Evolutionary conservation across 2,113 vertebrate genomes (phyloP).

Genomic region (Hepsetus odoe): DNA sequence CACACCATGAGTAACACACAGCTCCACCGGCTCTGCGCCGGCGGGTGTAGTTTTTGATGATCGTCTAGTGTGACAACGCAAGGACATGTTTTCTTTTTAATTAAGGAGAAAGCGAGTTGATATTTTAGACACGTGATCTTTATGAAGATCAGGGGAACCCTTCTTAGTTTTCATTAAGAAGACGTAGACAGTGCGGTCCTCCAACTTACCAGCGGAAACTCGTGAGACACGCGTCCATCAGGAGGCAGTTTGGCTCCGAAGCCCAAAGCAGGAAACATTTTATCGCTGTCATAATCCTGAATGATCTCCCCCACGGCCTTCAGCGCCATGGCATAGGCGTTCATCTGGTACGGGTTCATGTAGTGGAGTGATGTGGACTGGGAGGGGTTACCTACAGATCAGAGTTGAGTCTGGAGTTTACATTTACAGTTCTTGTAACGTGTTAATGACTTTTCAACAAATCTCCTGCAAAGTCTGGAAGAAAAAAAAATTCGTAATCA

Average conservation of each 20-base stretch:
- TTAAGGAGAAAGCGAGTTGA: background rate
- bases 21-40: background rate
- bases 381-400: slow-evolving; percentile 81
- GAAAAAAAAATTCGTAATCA: too few relatives aligned
- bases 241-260: slow-evolving; percentile 93
- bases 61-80: background rate
- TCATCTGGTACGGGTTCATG: slow-evolving; percentile 96
- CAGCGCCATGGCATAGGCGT: slow-evolving; percentile 91
- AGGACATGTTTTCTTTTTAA: background rate
- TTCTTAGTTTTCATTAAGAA: background rate
- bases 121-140: background rate
- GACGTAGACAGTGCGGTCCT: background rate
- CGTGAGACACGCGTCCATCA: slow-evolving; percentile 88
- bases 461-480: too few relatives aligned
- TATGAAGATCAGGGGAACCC: background rate
- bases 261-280: slow-evolving; percentile 92
- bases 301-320: slow-evolving; percentile 93
- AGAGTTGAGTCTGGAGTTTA: background rate
- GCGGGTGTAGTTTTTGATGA: slow-evolving; percentile 18
- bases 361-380: slow-evolving; percentile 94
- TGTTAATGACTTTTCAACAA: too few relatives aligned
- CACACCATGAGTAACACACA: slow-evolving; percentile 8
- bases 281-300: slow-evolving; percentile 95
- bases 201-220: slow-evolving; percentile 85
- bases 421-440: background rate